Conservation (phyloP, 1,140 invertebrate species). For the Phocides pigmalion region DNA sequence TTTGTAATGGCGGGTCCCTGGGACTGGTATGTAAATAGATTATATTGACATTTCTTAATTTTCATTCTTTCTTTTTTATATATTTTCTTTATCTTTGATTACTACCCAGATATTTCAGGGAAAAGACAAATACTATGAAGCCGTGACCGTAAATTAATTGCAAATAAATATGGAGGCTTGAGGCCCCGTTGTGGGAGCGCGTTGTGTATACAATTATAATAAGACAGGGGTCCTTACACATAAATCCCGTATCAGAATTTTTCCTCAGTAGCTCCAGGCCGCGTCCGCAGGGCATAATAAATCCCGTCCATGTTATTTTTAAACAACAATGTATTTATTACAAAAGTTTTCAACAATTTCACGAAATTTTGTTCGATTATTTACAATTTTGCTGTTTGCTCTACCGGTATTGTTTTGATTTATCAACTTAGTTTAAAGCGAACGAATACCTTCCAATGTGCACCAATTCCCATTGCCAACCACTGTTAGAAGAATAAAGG, state of each 20-base stretch:
- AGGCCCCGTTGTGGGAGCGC: neutral
- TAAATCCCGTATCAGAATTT: neutral
- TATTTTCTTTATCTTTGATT: neutral
- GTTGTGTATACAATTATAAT: slow-evolving; percentile 2
- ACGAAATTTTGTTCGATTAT: neutral
- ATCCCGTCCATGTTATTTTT: slow-evolving; percentile 4
- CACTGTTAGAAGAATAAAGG: no score
- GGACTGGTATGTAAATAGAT: no score
- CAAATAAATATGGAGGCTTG: slow-evolving; percentile 6
- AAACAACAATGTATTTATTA: slow-evolving; percentile 15
- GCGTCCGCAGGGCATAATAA: slow-evolving; percentile 9
- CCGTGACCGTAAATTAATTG: neutral
- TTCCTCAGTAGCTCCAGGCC: neutral
- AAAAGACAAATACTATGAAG: neutral
- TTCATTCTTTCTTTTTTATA: no score
- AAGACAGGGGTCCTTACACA: slow-evolving; percentile 1
- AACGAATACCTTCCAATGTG: no score
- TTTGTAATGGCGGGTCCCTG: no score
- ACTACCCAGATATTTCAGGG: neutral
- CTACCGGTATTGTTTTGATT: no score
- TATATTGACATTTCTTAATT: no score
- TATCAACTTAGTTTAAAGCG: no score
- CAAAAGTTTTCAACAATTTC: slow-evolving; percentile 11
- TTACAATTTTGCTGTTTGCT: neutral
- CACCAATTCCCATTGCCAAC: no score